Base-by-base conservation (phyloP, 2,797 vertebrate genomes). In the Yasuhikotakia modesta region DNA sequence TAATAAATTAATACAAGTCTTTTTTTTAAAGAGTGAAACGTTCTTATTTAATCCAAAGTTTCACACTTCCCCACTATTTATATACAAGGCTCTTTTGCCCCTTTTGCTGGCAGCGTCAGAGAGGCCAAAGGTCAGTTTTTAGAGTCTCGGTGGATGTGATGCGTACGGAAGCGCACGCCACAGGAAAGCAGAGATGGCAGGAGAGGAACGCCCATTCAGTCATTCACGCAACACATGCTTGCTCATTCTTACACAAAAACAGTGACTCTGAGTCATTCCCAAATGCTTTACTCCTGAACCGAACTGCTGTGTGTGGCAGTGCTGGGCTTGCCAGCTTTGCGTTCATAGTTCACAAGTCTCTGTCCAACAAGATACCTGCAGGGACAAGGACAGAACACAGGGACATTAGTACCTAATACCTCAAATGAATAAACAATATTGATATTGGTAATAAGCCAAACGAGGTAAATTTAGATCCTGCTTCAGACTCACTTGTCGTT, bases 1-100 rank as follows among this genome's bases (percentile, higher is more conserved):
- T 97, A 98, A 99, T 98, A 99, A 99, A 97, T 99, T 99, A 95
- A 95, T 94, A 96, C 95, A 88, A 93, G 95, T 87, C 75, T 87
- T 88, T 89, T 89, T 82, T 88, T 80, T 90, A 79, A 87, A 90
- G 88, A 97, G 90, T 91, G 72, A 68, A 39, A 70, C 63, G 61
- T 78, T 77, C 55, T 83, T 77, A 58, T 79, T 68, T 48, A 77
- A 81, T 81, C 81, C 81, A 65, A 0, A 30, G 78, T 76, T 69
- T 76, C 30, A 50, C 35, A 57, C 58, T 64, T 48, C 70, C 1
- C 32, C 60, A 60, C 57, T 16, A 39, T 74, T 73, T 77, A 70
- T 73, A 68, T 76, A 79, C 79, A 77, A 22, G 57, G 61, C 50
- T 76, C 50, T 78, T 60, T 45, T 24, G 46, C 35, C 78, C 65